Conservation (phyloP, 2,888 invertebrate species). For the Euplagia quadripunctaria region DNA sequence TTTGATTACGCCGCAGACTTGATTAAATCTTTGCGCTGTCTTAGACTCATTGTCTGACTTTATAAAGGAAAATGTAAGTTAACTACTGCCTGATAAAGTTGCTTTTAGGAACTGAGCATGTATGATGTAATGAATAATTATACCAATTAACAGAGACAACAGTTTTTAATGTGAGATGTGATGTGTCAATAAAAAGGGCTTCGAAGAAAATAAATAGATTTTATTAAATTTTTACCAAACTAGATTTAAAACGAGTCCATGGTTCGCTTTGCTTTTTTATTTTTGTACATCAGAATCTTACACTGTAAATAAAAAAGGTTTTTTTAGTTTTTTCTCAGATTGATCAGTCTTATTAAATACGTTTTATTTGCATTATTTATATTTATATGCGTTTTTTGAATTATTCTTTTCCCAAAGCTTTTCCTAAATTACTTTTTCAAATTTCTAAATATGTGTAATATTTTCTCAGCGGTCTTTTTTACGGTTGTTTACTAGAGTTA, state of each 20-base stretch:
- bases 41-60: constrained; percentile 23
- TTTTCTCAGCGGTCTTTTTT: too few species aligned
- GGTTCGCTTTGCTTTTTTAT: neutral
- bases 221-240: neutral
- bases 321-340: too few species aligned
- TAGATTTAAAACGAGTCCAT: neutral
- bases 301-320: too few species aligned
- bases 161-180: neutral
- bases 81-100: neutral
- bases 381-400: too few species aligned
- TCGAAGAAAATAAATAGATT: neutral
- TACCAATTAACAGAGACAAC: neutral
- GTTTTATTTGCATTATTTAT: too few species aligned
- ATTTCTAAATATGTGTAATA: too few species aligned
- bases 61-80: constrained; percentile 27
- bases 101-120: neutral
- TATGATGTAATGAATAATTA: constrained; percentile 17
- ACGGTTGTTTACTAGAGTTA: too few species aligned
- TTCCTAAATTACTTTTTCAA: too few species aligned
- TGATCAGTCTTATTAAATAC: too few species aligned
- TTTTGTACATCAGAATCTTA: neutral
- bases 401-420: too few species aligned
- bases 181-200: neutral
- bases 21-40: constrained; percentile 57
- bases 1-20: constrained; percentile 57